Evolutionary conservation across 2,113 vertebrate species (phyloP), one percentile per base, ranked within the genome.

Genomic region (Clinocottus analis): DNA sequence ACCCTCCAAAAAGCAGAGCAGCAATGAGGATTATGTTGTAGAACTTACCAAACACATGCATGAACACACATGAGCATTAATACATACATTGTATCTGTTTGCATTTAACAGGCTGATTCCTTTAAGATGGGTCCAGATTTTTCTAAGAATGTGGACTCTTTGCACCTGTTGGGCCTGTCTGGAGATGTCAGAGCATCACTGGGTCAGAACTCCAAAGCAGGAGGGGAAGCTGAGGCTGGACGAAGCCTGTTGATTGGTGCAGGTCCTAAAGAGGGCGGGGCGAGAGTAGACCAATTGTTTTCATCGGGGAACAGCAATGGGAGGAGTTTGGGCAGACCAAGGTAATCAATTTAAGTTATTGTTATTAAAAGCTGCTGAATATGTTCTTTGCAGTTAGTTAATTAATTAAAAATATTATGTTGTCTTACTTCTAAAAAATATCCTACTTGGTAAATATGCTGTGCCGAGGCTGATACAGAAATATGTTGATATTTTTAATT

Each of bases 61-160:
- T 12, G 1, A 47, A 49, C 27, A 79, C 27, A 14, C 35, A 11
- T 8, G 2, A 49, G 49, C 60, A 23, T 41, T 7, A 27, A 25
- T 37, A 31, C 23, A 13, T 41, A 19, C 1, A 14, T 3, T 53
- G 14, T 27, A 14, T 61, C n/a, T 60, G 11, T 79, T 10, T 23
- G 16, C 63, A 7, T 37, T 87, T 25, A 85, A 90, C 80, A 99
- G 98, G 95, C 95, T 11, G 98, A 99, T 92, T 99, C 98, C 69
- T 98, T 98, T 88, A 97, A 96, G 90, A 97, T 97, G 97, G 95
- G 95, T 74, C 95, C 95, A 88, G 96, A 97, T 6, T 93, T 96
- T 31, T 84, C 95, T 47, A 96, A 95, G 84, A 93, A 86, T 31
- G 68, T 95, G 59, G 94, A 95, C 41, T 91, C 91, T 31, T 80